Conservation (phyloP, 2,888 invertebrate genomes). For the Brenthis hecate region DNA sequence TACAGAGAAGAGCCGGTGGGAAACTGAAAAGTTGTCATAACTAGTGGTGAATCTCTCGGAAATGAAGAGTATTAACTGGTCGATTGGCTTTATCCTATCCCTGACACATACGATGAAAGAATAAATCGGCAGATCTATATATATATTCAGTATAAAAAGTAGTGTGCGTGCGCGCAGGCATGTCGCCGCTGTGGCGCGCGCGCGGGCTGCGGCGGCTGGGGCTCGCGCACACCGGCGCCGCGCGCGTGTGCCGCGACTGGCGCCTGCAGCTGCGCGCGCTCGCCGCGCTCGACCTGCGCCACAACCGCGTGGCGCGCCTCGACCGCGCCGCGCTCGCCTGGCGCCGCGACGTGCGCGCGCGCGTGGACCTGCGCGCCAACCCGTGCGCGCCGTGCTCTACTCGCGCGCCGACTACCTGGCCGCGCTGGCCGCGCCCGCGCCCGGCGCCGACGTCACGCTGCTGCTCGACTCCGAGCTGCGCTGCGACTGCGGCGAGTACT, state of each 20-base stretch:
- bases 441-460: constrained; percentile 12
- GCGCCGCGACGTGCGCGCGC: constrained; percentile 23
- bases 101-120: too few species aligned
- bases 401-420: constrained; percentile 32
- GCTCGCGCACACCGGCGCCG: constrained; percentile 32
- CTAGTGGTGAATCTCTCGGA: too few species aligned
- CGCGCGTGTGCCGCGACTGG: constrained; percentile 45
- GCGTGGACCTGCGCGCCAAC: constrained; percentile 42
- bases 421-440: constrained; percentile 22
- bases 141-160: too few species aligned
- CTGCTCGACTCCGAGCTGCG: constrained; percentile 34
- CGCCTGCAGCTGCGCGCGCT: constrained; percentile 34
- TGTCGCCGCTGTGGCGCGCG: constrained; percentile 39
- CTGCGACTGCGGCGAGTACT: constrained; percentile 48
- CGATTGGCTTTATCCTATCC: too few species aligned
- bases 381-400: constrained; percentile 35
- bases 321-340: constrained; percentile 39
- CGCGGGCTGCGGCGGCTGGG: constrained; percentile 31
- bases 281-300: constrained; percentile 39
- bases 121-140: too few species aligned
- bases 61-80: too few species aligned
- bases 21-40: too few species aligned
- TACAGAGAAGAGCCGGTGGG: too few species aligned
- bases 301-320: constrained; percentile 42
- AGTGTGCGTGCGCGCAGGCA: constrained; percentile 21